phyloP scores from a whole-genome alignment of 2,888 invertebrate species.

The Serrognathus titanus region DNA sequence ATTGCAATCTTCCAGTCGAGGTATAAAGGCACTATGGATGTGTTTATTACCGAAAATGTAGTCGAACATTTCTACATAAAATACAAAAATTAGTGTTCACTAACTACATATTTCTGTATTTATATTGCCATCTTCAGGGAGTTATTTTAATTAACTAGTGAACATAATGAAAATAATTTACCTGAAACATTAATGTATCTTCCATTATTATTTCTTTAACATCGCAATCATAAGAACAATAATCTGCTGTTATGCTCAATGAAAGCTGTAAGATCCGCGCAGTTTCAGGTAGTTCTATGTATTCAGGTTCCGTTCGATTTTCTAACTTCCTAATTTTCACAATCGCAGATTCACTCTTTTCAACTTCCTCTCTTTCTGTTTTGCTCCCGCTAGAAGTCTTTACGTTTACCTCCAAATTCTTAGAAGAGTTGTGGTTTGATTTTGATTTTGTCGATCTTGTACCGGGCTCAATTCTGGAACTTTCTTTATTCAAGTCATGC shows the following conservation, averaged over 20 bases:
- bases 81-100: conserved; percentile 10
- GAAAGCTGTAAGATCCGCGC: conserved; percentile 48
- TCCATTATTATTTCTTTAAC: conserved; percentile 49
- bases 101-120: neutral
- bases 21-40: conserved; percentile 32
- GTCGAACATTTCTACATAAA: conserved; percentile 31
- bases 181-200: conserved; percentile 58
- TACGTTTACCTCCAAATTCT: no score
- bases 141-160: no score
- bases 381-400: no score
- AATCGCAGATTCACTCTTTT: conserved; percentile 5
- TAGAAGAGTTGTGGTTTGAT: no score
- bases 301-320: conserved; percentile 40
- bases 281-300: conserved; percentile 34
- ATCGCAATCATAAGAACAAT: conserved; percentile 51
- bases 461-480: no score
- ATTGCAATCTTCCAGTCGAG: conserved; percentile 31
- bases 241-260: conserved; percentile 54
- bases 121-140: neutral
- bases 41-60: conserved; percentile 34
- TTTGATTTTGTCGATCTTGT: no score
- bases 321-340: conserved; percentile 30
- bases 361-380: neutral
- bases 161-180: conserved; percentile 29
- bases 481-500: no score